Percentiles rank a stretch among this genome's conserved stretches.
Conservation (phyloP, 2,888 invertebrate genomes). For the Ornithoptera alexandrae region DNA sequence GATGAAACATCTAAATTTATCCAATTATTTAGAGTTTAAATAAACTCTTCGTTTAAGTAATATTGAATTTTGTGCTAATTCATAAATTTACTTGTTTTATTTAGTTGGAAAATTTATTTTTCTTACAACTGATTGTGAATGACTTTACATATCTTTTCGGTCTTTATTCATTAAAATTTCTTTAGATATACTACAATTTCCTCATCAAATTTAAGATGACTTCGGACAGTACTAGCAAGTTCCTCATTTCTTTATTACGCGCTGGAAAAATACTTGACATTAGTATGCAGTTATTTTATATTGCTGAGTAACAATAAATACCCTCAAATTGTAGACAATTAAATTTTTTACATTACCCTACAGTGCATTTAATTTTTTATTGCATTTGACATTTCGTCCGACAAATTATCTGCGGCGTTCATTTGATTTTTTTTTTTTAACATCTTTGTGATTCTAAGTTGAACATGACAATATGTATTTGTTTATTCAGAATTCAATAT, state of each 20-base stretch:
- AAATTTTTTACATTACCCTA: conserved; percentile 6
- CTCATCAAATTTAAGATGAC: conserved; percentile 8
- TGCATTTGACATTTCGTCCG: not conserved
- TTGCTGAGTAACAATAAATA: conserved; percentile 13
- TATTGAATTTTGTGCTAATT: no score
- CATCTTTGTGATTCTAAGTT: not conserved
- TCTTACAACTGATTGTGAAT: no score
- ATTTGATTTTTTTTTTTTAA: not conserved
- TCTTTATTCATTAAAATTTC: not conserved
- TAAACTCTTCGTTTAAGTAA: no score
- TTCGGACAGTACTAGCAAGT: conserved; percentile 12
- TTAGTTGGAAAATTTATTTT: no score
- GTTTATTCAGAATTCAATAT: not conserved
- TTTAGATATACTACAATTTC: not conserved
- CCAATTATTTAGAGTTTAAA: no score
- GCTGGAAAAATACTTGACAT: conserved; percentile 16
- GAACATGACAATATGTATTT: not conserved
- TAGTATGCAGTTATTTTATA: conserved; percentile 13
- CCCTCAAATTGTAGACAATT: conserved; percentile 17
- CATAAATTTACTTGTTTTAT: no score
- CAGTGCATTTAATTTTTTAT: conserved; percentile 3
- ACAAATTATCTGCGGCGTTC: not conserved
- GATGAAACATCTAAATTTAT: no score
- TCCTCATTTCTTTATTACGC: conserved; percentile 14
- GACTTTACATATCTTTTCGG: no score